These are phyloP conservation scores for Margaritifera margaritifera DNA, from an alignment of 2,888 invertebrate species.

Conservation along the genomic window DNA sequence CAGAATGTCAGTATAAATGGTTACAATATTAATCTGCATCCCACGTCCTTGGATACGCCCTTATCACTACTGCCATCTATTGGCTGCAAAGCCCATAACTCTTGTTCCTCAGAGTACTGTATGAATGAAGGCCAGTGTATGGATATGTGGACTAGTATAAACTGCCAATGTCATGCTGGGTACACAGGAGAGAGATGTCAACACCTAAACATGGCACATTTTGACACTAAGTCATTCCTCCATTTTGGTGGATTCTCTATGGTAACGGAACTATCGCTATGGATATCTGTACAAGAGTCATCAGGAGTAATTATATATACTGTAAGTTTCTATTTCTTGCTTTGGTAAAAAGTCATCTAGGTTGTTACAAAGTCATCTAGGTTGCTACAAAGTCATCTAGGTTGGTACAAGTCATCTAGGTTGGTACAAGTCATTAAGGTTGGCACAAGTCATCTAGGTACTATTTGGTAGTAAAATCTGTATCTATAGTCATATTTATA, in stretches of 20 bases:
- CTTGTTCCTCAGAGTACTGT: slow-evolving; percentile 83
- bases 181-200: slow-evolving; percentile 45
- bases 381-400: too few relatives aligned
- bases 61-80: slow-evolving; percentile 88
- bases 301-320: slow-evolving; percentile 62
- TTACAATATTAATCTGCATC: slow-evolving; percentile 41
- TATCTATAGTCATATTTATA: too few relatives aligned
- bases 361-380: too few relatives aligned
- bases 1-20: slow-evolving; percentile 59
- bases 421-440: too few relatives aligned
- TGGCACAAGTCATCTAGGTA: too few relatives aligned
- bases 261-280: slow-evolving; percentile 43
- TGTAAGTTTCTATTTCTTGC: slow-evolving; percentile 39
- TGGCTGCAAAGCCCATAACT: slow-evolving; percentile 85
- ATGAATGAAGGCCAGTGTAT: slow-evolving; percentile 62
- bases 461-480: too few relatives aligned
- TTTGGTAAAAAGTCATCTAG: background rate
- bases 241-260: slow-evolving; percentile 46
- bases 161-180: slow-evolving; percentile 56
- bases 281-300: slow-evolving; percentile 39
- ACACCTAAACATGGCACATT: slow-evolving; percentile 55
- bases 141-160: slow-evolving; percentile 59
- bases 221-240: slow-evolving; percentile 47
- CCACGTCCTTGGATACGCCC: slow-evolving; percentile 7
- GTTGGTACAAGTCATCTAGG: too few relatives aligned